phyloP scores from a whole-genome alignment of 2,113 vertebrate species.

The Nycticorax nycticorax region DNA sequence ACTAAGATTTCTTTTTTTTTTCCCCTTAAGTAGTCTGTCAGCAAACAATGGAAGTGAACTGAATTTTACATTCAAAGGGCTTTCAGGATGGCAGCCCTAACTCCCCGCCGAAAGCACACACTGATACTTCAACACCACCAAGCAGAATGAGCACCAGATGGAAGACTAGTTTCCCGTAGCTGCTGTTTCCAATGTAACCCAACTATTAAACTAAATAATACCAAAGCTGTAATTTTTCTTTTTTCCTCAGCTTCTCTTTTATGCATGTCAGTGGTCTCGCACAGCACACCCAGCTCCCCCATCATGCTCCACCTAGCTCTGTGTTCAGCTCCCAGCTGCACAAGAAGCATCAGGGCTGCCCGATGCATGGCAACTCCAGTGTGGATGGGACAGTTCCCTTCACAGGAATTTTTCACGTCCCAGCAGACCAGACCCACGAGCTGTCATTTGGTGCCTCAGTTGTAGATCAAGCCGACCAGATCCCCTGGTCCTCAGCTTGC shows the following conservation, averaged over 20 bases:
- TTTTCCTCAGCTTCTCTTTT: not conserved
- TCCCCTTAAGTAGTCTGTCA: not conserved
- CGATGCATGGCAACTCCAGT: fast-evolving
- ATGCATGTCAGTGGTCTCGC: not conserved
- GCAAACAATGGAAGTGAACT: not conserved
- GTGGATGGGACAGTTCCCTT: not conserved
- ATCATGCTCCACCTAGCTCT: not conserved
- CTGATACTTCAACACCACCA: fast-evolving
- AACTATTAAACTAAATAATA: not conserved
- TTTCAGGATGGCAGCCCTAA: not conserved
- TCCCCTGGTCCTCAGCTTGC: not conserved
- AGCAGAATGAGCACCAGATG: not conserved
- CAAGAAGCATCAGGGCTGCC: not conserved
- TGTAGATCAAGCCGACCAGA: not conserved
- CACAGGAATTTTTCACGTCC: not conserved
- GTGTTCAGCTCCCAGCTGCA: not conserved
- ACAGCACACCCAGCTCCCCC: not conserved
- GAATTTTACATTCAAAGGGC: not conserved
- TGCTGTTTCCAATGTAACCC: not conserved
- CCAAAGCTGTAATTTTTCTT: not conserved
- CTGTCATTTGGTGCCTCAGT: not conserved
- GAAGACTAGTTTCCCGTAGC: not conserved
- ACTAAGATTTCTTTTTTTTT: not conserved
- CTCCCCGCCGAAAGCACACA: not conserved
- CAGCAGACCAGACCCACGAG: not conserved